Evolutionary conservation across 2,888 invertebrate species (phyloP).

Genomic region (Teleiodes luculella): DNA sequence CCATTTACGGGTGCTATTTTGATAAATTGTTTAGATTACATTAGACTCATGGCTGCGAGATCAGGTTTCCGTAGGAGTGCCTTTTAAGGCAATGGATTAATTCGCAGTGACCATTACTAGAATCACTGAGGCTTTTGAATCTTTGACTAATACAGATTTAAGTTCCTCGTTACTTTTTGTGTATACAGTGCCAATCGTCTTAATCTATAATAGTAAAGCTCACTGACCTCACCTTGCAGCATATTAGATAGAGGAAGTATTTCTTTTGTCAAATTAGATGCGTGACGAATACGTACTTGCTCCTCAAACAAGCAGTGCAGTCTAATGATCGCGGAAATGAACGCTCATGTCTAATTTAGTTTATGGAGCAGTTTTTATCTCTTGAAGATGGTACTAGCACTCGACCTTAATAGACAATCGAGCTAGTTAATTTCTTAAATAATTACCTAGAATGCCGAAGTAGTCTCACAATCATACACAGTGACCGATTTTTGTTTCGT

Average conservation of each 20-base stretch:
- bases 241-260: slow-evolving; percentile 19
- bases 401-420: slow-evolving; percentile 15
- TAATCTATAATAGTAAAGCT: slow-evolving; percentile 26
- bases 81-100: slow-evolving; percentile 70
- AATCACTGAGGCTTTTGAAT: slow-evolving; percentile 35
- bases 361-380: slow-evolving; percentile 4
- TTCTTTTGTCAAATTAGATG: slow-evolving; percentile 24
- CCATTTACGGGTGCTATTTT: slow-evolving; percentile 70
- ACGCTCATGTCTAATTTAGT: not conserved
- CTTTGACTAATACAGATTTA: slow-evolving; percentile 31
- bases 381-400: not conserved
- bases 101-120: slow-evolving; percentile 55
- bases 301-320: slow-evolving; percentile 16
- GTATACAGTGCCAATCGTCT: slow-evolving; percentile 18
- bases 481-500: slow-evolving; percentile 70
- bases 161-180: slow-evolving; percentile 34
- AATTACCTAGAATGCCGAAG: slow-evolving; percentile 7
- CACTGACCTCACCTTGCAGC: slow-evolving; percentile 24
- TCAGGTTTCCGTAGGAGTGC: slow-evolving; percentile 64
- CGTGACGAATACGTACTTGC: slow-evolving; percentile 29
- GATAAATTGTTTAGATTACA: slow-evolving; percentile 68
- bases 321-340: slow-evolving; percentile 22
- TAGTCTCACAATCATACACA: slow-evolving; percentile 25
- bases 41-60: slow-evolving; percentile 57
- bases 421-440: slow-evolving; percentile 12